phyloP scores from a whole-genome alignment of 1,140 invertebrate species.

The Mactra quadrangularis region DNA sequence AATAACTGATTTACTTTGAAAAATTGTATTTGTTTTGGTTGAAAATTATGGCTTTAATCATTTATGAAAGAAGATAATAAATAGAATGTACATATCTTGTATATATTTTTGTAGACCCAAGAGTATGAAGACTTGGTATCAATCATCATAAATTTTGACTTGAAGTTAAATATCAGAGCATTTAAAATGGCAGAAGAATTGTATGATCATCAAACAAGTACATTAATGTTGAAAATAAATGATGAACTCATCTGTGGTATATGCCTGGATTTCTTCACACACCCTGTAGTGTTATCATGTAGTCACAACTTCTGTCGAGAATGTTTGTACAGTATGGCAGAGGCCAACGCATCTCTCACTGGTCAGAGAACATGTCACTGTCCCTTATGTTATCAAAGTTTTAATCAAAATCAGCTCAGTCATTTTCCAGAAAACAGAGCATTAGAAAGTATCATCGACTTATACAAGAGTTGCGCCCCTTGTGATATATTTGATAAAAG shows the following conservation, averaged over 20 bases:
- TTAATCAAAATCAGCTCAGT: neutral
- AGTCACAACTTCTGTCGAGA: slow-evolving; percentile 62
- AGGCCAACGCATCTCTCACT: slow-evolving; percentile 5
- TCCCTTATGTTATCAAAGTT: slow-evolving; percentile 20
- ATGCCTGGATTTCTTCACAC: slow-evolving; percentile 51
- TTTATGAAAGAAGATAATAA: too few relatives aligned
- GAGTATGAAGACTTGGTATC: too few relatives aligned
- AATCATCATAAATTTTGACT: too few relatives aligned
- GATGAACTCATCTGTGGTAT: slow-evolving; percentile 56
- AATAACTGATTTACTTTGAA: too few relatives aligned
- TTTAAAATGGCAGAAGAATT: slow-evolving; percentile 3
- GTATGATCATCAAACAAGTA: neutral
- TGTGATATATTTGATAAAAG: slow-evolving; percentile 47
- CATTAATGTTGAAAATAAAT: slow-evolving; percentile 29
- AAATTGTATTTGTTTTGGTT: too few relatives aligned
- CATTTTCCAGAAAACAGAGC: slow-evolving; percentile 5
- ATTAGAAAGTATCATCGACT: slow-evolving; percentile 42
- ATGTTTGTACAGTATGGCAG: slow-evolving; percentile 37
- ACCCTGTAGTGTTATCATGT: slow-evolving; percentile 56
- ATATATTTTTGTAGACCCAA: too few relatives aligned
- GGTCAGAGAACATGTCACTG: too few relatives aligned
- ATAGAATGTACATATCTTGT: too few relatives aligned
- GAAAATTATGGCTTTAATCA: too few relatives aligned
- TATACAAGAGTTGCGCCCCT: slow-evolving; percentile 24
- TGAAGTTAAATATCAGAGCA: too few relatives aligned